Conservation (phyloP, 2,888 invertebrate genomes). For the Polietes domitor region DNA sequence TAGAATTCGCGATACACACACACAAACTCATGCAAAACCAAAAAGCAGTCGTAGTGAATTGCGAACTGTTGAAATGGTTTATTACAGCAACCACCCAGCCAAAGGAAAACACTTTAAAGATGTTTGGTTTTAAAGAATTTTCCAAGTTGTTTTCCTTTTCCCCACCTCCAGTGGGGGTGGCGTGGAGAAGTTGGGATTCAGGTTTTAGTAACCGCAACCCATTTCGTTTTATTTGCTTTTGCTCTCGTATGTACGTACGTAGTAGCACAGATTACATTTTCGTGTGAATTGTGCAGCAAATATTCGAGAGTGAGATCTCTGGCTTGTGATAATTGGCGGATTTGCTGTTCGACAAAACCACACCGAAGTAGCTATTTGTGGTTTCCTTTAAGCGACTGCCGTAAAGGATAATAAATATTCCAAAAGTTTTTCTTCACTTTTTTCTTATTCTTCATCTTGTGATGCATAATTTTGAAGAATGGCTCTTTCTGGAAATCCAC, state of each 20-base stretch:
- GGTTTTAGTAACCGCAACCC: background rate
- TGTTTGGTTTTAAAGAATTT: background rate
- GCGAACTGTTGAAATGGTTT: background rate
- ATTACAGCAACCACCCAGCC: background rate
- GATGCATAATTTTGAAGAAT: no score
- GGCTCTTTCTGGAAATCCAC: no score
- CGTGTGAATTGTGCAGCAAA: background rate
- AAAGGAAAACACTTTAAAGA: constrained; percentile 1
- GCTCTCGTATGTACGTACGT: background rate
- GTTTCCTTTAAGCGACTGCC: background rate
- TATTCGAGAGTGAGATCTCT: background rate
- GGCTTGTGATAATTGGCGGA: constrained; percentile 22
- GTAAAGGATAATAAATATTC: constrained; percentile 4
- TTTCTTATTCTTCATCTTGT: no score
- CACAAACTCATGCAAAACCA: background rate
- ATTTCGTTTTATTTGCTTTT: background rate
- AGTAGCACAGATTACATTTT: background rate
- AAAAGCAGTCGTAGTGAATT: background rate
- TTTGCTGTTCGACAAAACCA: constrained; percentile 5
- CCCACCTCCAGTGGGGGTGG: background rate
- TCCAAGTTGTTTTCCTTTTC: background rate
- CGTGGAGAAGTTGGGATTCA: no score
- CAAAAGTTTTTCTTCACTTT: no score
- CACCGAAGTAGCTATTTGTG: background rate
- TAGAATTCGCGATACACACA: background rate